phyloP scores from a whole-genome alignment of 2,113 vertebrate genomes.

The Synchiropus splendidus region DNA sequence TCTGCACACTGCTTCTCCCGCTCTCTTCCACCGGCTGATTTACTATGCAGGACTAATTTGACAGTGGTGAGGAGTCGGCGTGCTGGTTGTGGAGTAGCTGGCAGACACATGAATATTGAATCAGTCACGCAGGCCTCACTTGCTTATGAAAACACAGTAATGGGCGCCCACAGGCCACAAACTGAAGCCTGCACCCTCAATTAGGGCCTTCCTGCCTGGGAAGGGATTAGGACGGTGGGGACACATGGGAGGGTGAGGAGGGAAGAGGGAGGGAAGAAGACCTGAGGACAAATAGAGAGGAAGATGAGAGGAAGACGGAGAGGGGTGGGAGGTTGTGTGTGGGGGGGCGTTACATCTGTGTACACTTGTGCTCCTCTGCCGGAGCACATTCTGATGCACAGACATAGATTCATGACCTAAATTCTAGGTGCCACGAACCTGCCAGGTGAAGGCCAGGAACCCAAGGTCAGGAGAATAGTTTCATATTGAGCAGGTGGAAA shows the following conservation, averaged over 20 bases:
- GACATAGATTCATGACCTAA: too few relatives aligned
- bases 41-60: slow-evolving; percentile 77
- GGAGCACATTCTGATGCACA: slow-evolving; percentile 44
- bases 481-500: too few relatives aligned
- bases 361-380: too few relatives aligned
- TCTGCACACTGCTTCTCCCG: slow-evolving; percentile 26
- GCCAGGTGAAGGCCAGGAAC: too few relatives aligned
- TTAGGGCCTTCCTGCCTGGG: slow-evolving; percentile 78
- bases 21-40: slow-evolving; percentile 58
- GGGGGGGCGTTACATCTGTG: slow-evolving; percentile 39
- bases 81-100: slow-evolving; percentile 72
- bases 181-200: slow-evolving; percentile 78
- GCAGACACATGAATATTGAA: slow-evolving; percentile 83
- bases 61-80: slow-evolving; percentile 65
- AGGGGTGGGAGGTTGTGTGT: slow-evolving; percentile 22
- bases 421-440: too few relatives aligned
- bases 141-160: slow-evolving; percentile 81
- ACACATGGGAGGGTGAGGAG: slow-evolving; percentile 70
- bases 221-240: slow-evolving; percentile 73
- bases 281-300: slow-evolving; percentile 69
- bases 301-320: slow-evolving; percentile 20
- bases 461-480: too few relatives aligned
- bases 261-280: slow-evolving; percentile 63
- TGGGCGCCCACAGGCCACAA: slow-evolving; percentile 78
- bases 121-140: slow-evolving; percentile 77